Conservation (phyloP, 1,140 invertebrate genomes). For the Ylistrum balloti region DNA sequence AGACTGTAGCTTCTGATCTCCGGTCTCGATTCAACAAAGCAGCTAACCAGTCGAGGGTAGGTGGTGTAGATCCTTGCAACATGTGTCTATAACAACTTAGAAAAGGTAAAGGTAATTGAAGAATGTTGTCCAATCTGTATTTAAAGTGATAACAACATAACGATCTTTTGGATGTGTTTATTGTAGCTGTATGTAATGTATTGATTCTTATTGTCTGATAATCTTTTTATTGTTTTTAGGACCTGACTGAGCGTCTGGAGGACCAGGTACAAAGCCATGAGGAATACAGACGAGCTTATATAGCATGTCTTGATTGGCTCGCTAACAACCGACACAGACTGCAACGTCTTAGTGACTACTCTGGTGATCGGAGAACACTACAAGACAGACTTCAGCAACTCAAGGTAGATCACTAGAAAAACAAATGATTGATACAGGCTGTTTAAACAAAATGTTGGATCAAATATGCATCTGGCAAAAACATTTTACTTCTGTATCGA, state of each 20-base stretch:
- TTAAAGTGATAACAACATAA: too few relatives aligned
- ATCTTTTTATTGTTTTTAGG: constrained; percentile 52
- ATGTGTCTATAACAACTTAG: not conserved
- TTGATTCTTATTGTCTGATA: not conserved
- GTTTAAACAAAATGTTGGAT: too few relatives aligned
- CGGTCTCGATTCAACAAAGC: constrained; percentile 66
- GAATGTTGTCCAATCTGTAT: too few relatives aligned
- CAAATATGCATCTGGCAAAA: too few relatives aligned
- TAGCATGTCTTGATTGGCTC: constrained; percentile 94
- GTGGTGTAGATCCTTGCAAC: not conserved
- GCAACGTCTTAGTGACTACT: constrained; percentile 91
- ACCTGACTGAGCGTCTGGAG: constrained; percentile 85
- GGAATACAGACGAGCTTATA: constrained; percentile 91
- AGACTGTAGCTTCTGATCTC: constrained; percentile 70
- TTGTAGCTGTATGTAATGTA: not conserved
- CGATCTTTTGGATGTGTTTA: too few relatives aligned
- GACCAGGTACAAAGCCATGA: constrained; percentile 94
- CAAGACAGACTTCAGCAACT: constrained; percentile 92
- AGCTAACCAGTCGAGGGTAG: not conserved
- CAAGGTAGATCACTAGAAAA: constrained; percentile 72
- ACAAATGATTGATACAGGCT: too few relatives aligned
- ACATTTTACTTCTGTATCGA: too few relatives aligned
- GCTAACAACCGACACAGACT: constrained; percentile 91
- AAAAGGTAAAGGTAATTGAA: too few relatives aligned
- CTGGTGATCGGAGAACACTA: constrained; percentile 89